Evolutionary conservation across 1,140 invertebrate genomes (phyloP).

Genomic region (Doryteuthis pealeii): DNA sequence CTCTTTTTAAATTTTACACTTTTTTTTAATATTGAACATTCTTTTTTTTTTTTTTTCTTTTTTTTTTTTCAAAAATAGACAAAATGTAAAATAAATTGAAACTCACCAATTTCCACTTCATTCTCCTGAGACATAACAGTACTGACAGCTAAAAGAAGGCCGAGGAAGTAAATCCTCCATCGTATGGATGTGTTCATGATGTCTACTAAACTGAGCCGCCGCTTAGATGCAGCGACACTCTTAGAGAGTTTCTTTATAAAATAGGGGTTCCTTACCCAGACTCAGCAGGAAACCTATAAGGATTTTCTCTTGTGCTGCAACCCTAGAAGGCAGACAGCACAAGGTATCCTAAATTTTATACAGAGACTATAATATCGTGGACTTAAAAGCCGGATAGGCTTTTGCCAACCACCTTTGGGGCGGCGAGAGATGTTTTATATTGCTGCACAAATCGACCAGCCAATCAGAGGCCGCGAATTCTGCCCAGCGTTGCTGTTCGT

Average conservation of each 20-base stretch:
- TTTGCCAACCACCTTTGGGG: constrained; percentile 6
- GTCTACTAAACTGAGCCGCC: no score
- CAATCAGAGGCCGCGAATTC: background rate
- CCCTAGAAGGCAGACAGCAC: background rate
- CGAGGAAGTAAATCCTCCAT: constrained; percentile 5
- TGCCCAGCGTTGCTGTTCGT: background rate
- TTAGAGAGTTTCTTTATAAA: no score
- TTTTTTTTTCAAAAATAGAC: background rate
- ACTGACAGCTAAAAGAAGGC: background rate
- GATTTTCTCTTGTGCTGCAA: constrained; percentile 5
- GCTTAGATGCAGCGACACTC: no score
- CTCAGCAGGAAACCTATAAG: background rate
- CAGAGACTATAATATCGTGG: background rate
- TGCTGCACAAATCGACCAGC: background rate
- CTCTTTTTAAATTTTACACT: no score
- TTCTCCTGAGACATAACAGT: background rate
- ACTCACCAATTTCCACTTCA: background rate
- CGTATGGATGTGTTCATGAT: background rate
- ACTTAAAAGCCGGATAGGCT: constrained; percentile 4
- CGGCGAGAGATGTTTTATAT: constrained; percentile 7
- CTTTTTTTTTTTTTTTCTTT: no score
- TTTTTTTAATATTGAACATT: no score
- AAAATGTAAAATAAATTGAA: background rate
- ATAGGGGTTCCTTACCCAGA: background rate
- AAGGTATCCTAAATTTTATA: constrained; percentile 10